Base-by-base conservation (phyloP, 2,797 vertebrate species). In the Myotis vivesi region DNA sequence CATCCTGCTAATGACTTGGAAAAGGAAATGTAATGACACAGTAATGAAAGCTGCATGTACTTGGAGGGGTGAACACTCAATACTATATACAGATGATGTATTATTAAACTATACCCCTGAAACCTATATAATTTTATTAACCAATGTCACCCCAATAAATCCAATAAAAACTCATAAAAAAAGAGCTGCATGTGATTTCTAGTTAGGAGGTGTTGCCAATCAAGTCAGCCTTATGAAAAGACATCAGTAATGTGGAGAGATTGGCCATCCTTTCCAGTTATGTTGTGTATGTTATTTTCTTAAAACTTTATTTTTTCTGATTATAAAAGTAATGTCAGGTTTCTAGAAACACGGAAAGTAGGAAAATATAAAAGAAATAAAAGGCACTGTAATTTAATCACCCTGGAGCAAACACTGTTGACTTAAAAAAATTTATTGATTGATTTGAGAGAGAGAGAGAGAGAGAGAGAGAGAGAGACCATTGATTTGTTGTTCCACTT, bases 1-100 rank as follows among this genome's bases (percentile, higher is more conserved):
- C 41, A 57, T 89, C 80, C 68, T 95, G 66, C 92, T 96, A 59
- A 94, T 93, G 89, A 82, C 89, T 94, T 95, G 66, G 76, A 88
- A 94, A 87, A 92, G 87, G 84, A 94, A 96, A 73, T 87, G 87
- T 30, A 87, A 89, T 94, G 79, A 75, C 72, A 88, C 38, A 69
- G 12, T 51, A 75, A 87, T 75, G 87, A 95, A 95, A 95, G 51
- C 28, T 76, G 73, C 59, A 20, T 89, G 79, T 85, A 36, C 66
- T 69, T 69, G 33, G 66, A 19, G 66, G 38, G 66, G 66, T 69
- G 66, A 69, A 22, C 66, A 38, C 66, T 38, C 19, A 36, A 69
- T 69, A 36, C 33, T 36, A 36, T 36, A 69, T 69, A 69, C 19
- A 22, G 33, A 38, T 69, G 66, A 69, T 69, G 66, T 69, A 22